Evolutionary conservation across 2,888 invertebrate species (phyloP).

Genomic region (Brachynemurus nebulosus): DNA sequence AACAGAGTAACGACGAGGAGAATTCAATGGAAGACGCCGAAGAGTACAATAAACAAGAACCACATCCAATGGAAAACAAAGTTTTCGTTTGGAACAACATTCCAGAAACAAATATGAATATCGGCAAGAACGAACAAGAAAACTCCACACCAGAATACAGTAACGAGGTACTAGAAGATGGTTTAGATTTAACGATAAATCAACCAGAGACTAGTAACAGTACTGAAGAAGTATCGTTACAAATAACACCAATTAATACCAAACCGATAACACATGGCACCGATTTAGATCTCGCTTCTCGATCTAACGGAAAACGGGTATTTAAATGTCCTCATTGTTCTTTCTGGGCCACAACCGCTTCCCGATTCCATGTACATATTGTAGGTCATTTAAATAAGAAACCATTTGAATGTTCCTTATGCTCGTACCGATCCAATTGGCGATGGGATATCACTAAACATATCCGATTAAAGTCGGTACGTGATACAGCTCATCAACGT

Average conservation of each 20-base stretch:
- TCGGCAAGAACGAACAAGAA: constrained; percentile 18
- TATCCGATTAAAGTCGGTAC: constrained; percentile 75
- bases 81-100: constrained; percentile 73
- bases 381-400: constrained; percentile 86
- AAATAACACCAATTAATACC: constrained; percentile 22
- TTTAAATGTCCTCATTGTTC: constrained; percentile 87
- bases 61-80: constrained; percentile 67
- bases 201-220: constrained; percentile 28
- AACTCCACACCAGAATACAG: constrained; percentile 23
- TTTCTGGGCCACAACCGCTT: constrained; percentile 87
- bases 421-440: constrained; percentile 91
- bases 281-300: constrained; percentile 40
- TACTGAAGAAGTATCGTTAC: constrained; percentile 18
- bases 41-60: constrained; percentile 30
- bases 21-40: constrained; percentile 23
- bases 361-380: constrained; percentile 85
- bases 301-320: constrained; percentile 58
- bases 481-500: constrained; percentile 67
- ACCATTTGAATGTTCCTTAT: constrained; percentile 89
- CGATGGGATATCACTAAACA: constrained; percentile 95
- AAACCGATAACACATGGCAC: constrained; percentile 46
- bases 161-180: constrained; percentile 27
- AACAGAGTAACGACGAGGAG: constrained; percentile 22
- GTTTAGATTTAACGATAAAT: constrained; percentile 26
- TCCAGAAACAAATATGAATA: constrained; percentile 24